Evolutionary conservation across 1,140 invertebrate genomes (phyloP), one percentile per base, ranked within the genome.

Genomic region (Philotrypesis tridentata): DNA sequence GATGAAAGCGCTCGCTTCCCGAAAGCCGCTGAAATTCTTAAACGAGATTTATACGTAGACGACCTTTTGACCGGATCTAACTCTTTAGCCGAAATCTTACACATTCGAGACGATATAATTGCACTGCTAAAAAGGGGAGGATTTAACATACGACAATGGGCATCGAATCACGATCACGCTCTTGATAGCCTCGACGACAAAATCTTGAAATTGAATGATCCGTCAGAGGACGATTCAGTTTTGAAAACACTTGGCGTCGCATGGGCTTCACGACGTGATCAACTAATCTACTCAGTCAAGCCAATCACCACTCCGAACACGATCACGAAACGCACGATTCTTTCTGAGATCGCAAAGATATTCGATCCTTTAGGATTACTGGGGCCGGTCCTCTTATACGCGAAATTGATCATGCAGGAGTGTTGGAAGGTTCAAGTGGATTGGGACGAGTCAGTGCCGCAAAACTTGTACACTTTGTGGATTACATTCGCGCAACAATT

Each of bases 401-500:
- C 73, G 0, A 75, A 85, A 79, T 14, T n/a, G 11, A 61, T 85
- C 11, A 83, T 81, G 79, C 78, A 85, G 23, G 7, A 55, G 0
- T 55, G 65, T 14, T 83, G 79, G 79, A 63, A 65, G 67, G 48
- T 9, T 2, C 31, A 75, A 5, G 11, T 75, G 4, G 25, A 55
- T 17, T 83, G 82, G 82, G 82, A 83, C 23, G 78, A 83, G 63
- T 83, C 82, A 7, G 63, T 83, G 0, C 78, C 82, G 7, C 3
- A 21, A 7, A 21, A 2, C 4, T 55, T 83, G 11, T 27, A 79
- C 25, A 70, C 67, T 25, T 8, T 9, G 0, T 83, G 78, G 82
- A 23, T 17, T 14, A 77, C 1, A 14, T 83, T 76, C 43, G 29
- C 43, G 33, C 17, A 5, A 6, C 27, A 80, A 31, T 25, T 83